These are phyloP conservation scores for Pangasianodon gigas DNA, from an alignment of 2,113 vertebrate species.

Conservation along the genomic window DNA sequence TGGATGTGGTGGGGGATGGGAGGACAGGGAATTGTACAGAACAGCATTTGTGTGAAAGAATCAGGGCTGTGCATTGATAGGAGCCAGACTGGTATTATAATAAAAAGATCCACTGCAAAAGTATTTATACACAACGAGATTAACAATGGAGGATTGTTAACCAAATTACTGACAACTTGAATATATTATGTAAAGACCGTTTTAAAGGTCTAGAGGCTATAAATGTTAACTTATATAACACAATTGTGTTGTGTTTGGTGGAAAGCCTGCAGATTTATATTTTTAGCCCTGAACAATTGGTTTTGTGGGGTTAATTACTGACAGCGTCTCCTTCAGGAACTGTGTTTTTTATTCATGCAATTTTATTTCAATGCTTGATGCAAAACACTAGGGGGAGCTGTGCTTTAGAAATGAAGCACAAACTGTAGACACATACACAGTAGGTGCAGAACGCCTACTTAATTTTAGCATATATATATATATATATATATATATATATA, in stretches of 20 bases:
- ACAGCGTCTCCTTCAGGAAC: not conserved
- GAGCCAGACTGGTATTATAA: not conserved
- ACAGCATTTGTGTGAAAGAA: conserved; percentile 32
- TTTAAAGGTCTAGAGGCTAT: not conserved
- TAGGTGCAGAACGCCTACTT: not conserved
- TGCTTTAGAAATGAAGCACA: not conserved
- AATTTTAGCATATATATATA: no score
- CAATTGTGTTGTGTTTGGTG: not conserved
- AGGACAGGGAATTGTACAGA: conserved; percentile 30
- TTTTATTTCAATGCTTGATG: not conserved
- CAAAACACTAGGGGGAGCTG: not conserved
- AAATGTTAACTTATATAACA: not conserved
- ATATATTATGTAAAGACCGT: not conserved
- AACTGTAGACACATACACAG: not conserved
- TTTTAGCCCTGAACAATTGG: not conserved
- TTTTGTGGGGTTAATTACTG: not conserved
- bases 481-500: no score
- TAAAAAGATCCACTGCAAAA: not conserved
- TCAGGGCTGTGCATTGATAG: not conserved
- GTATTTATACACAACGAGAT: not conserved
- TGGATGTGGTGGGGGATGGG: conserved; percentile 50
- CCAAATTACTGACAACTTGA: not conserved
- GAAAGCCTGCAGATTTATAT: not conserved
- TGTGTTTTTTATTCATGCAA: not conserved
- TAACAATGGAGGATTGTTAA: not conserved